Conservation (phyloP, 2,113 vertebrate species). For the Myiozetetes cayanensis region DNA sequence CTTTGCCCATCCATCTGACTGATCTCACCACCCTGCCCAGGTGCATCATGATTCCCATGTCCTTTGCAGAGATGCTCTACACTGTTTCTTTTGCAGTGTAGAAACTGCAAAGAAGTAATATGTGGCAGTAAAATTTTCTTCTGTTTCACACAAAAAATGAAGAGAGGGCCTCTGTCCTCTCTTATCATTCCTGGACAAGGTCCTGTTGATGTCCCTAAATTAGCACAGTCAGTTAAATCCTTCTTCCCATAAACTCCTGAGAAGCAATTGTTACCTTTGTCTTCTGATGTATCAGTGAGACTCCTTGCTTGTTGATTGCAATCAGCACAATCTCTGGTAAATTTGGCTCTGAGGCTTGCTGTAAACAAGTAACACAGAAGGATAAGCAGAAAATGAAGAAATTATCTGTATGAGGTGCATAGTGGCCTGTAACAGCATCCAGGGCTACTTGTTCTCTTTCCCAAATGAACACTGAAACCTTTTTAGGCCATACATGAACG, state of each 20-base stretch:
- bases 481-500: neutral
- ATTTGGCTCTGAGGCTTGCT: conserved; percentile 92
- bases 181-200: neutral
- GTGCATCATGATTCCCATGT: neutral
- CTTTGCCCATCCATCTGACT: neutral
- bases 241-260: neutral
- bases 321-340: conserved; percentile 92
- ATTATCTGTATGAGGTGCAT: neutral
- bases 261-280: conserved; percentile 83
- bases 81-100: neutral
- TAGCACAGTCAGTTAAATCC: neutral
- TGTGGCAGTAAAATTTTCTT: neutral
- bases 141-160: neutral
- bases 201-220: neutral
- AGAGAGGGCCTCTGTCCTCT: neutral
- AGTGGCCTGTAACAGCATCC: neutral
- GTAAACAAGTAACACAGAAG: neutral
- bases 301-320: conserved; percentile 90
- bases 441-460: neutral
- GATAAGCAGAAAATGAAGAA: neutral
- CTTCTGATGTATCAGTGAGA: conserved; percentile 90
- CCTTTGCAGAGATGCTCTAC: neutral
- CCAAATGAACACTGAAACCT: neutral
- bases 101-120: neutral
- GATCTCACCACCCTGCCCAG: neutral